Evolutionary conservation across 2,888 invertebrate species (phyloP), one percentile per base, ranked within the genome.

Genomic region (Eupithecia abbreviata): DNA sequence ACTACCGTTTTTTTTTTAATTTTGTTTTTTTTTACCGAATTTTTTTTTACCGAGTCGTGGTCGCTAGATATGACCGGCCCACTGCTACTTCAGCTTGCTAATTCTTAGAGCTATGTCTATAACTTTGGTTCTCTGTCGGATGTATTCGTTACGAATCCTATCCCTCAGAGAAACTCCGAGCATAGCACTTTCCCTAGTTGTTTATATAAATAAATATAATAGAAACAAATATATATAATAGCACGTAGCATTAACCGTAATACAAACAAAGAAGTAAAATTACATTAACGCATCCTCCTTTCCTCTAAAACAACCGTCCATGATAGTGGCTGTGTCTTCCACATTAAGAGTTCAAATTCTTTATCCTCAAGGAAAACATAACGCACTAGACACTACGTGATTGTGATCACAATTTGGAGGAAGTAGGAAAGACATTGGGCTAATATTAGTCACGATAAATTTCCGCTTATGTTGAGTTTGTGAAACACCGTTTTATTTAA

Each of bases 311-410:
- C 66, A 43, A 71, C 73, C 73, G 51, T 6, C 70, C 76, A 18
- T 76, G 73, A 73, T 66, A 65, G 47, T 4, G n/a, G n/a, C 68
- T 43, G 15, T 30, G 7, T 30, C 69, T 69, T 18, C 18, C 18
- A 49, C 12, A 4, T 30, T 18, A 4, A 62, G 30, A 62, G 62
- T 58, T 58, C 18, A 58, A 30, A 18, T 18, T 18, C 47, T n/a
- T 71, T 79, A 77, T 81, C 81, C 81, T 78, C 67, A 71, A 81
- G 79, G 81, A 81, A 78, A 78, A 55, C 43, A 7, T 12, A 42
- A 43, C 18, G 13, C 13, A 30, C n/a, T 71, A 71, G 51, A n/a
- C 62, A 72, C 77, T 77, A 72, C 79, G 79, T 81, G 79, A 55
- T 58, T 15, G 43, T 47, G 67, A 67, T 78, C 65, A 42, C 42